These are phyloP conservation scores for Pachycephala philippinensis DNA, from an alignment of 2,113 vertebrate species.

Conservation along the genomic window DNA sequence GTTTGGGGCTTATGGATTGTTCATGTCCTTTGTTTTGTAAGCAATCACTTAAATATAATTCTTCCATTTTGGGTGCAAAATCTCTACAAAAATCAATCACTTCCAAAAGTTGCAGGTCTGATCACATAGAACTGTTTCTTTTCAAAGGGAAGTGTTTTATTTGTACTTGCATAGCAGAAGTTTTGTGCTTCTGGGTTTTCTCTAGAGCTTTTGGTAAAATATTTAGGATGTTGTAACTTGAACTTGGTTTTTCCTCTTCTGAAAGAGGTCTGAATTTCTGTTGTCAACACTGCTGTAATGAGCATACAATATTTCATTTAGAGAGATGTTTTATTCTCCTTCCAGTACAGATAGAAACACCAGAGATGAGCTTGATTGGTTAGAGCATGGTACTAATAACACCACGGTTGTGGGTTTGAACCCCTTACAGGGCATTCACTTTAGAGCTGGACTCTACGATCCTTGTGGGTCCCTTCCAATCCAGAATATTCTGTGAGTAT, in stretches of 20 bases:
- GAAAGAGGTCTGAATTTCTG: not conserved
- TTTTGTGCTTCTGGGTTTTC: not conserved
- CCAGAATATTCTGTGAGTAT: not conserved
- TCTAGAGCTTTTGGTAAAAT: not conserved
- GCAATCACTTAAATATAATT: not conserved
- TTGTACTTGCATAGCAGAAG: not conserved
- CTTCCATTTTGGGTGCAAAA: not conserved
- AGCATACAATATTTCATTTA: not conserved
- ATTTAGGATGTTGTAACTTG: not conserved
- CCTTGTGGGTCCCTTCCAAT: not conserved
- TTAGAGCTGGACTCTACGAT: not conserved
- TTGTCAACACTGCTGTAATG: not conserved
- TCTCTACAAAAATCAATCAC: not conserved
- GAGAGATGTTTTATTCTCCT: not conserved
- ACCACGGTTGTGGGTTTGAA: not conserved
- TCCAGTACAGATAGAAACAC: not conserved
- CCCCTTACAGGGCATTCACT: not conserved
- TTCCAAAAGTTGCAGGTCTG: not conserved
- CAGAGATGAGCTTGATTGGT: not conserved
- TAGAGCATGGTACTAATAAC: not conserved
- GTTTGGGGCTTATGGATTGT: not conserved
- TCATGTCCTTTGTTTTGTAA: not conserved
- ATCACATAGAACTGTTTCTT: not conserved
- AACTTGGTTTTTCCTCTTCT: not conserved
- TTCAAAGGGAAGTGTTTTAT: not conserved